Evolutionary conservation across 2,888 invertebrate genomes (phyloP), one percentile per base, ranked within the genome.

Genomic region (Troides oblongomaculatus): DNA sequence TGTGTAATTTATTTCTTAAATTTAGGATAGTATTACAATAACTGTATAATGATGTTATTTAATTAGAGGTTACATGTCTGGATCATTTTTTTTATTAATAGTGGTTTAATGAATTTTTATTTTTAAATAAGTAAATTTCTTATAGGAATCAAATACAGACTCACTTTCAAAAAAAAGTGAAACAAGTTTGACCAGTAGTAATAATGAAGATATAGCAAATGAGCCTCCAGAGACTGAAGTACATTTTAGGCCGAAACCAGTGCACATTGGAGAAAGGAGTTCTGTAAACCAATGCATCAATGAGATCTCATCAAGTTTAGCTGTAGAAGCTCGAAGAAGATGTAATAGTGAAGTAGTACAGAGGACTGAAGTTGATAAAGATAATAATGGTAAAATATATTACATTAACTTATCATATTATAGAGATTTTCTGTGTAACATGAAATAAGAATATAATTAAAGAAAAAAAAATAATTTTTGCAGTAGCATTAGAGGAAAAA

Each of bases 281-380:
- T 93, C 92, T 1, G 93, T 94, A 14, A 94, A 94, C 79, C 95
- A 96, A 85, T 96, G 96, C 82, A 95, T 96, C 76, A 95, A 94
- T 78, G 96, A 96, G 83, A 86, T 96, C 75, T 95, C 95, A 57
- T 90, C 93, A n/a, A 93, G 92, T 74, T 79, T 93, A 63, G 88
- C 86, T 36, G 88, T 86, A 1, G 92, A 91, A 71, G 84, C 86
- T 36, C 79, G 88, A 65, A 90, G 93, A 77, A 85, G 93, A 72
- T 93, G 93, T 73, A 90, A 91, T 71, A 93, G 93, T 81, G 93
- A 93, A 81, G 85, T 93, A 74, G 88, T 93, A 30, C 89, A 89
- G 77, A 84, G 88, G 78, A 86, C 79, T 77, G 90, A 92, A 67
- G 84, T 79, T 78, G 84, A 87, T 85, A 81, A 90, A 86, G 83